Percentiles rank a stretch among this genome's conserved stretches.
phyloP scores from a whole-genome alignment of 1,140 invertebrate genomes.

The Rhizoglyphus robini region DNA sequence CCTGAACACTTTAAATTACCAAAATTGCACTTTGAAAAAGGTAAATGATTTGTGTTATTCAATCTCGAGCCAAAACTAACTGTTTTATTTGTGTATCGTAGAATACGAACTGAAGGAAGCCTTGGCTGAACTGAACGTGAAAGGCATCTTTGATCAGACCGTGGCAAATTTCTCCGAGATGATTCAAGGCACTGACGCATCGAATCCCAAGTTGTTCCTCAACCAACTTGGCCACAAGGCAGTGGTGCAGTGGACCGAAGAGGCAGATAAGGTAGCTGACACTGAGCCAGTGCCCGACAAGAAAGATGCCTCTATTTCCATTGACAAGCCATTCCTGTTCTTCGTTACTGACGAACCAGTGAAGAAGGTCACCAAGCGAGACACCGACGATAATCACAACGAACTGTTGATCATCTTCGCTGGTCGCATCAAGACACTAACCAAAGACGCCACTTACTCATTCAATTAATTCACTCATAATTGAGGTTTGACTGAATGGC shows the following conservation, averaged over 20 bases:
- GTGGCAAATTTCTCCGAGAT: background rate
- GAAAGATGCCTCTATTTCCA: background rate
- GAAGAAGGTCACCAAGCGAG: background rate
- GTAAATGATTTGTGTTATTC: background rate
- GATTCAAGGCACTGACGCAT: background rate
- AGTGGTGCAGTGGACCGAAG: background rate
- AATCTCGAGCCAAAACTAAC: background rate
- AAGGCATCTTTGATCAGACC: background rate
- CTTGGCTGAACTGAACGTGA: background rate
- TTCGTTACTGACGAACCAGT: background rate
- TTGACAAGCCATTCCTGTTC: background rate
- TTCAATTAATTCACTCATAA: background rate
- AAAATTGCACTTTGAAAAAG: slow-evolving; percentile 8
- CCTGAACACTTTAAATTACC: slow-evolving; percentile 1
- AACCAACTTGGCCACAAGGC: background rate
- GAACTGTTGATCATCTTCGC: slow-evolving; percentile 1
- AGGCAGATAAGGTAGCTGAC: background rate
- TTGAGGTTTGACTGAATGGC: background rate
- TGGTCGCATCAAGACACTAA: background rate
- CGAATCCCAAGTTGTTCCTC: background rate
- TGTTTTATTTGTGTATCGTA: background rate
- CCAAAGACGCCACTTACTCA: background rate
- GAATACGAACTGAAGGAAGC: slow-evolving; percentile 10
- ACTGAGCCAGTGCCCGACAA: background rate
- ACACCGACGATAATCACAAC: background rate